Evolutionary conservation across 2,797 vertebrate genomes (phyloP).

Genomic region (Botia kubotai): DNA sequence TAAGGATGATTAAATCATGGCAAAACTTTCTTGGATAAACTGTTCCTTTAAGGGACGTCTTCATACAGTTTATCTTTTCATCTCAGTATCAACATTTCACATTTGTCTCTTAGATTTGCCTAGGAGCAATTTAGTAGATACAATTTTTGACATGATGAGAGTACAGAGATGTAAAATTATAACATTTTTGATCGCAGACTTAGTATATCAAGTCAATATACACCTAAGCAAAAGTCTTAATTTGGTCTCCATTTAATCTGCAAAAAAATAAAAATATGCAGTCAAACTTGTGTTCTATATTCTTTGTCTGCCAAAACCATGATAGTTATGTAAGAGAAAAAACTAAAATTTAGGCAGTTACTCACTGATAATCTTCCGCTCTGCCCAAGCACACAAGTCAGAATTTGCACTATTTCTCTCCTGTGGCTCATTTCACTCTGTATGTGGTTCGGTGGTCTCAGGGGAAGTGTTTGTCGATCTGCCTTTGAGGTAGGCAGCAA

Average conservation of each 20-base stretch:
- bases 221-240: background rate
- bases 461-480: background rate
- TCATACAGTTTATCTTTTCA: background rate
- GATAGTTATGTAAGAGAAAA: no score
- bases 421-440: background rate
- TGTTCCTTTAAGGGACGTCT: background rate
- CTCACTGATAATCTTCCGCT: background rate
- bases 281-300: no score
- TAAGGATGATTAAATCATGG: background rate
- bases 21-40: background rate
- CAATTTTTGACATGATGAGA: background rate
- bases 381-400: background rate
- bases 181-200: background rate
- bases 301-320: no score
- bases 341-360: background rate
- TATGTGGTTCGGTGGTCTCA: background rate
- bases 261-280: no score
- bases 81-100: background rate
- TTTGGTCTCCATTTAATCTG: background rate
- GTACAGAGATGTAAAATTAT: background rate
- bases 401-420: background rate
- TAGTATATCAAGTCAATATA: background rate
- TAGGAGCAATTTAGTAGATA: background rate
- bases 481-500: background rate
- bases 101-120: background rate